Conservation (phyloP, 2,797 vertebrate genomes). For the Megaceryle alcyon region DNA sequence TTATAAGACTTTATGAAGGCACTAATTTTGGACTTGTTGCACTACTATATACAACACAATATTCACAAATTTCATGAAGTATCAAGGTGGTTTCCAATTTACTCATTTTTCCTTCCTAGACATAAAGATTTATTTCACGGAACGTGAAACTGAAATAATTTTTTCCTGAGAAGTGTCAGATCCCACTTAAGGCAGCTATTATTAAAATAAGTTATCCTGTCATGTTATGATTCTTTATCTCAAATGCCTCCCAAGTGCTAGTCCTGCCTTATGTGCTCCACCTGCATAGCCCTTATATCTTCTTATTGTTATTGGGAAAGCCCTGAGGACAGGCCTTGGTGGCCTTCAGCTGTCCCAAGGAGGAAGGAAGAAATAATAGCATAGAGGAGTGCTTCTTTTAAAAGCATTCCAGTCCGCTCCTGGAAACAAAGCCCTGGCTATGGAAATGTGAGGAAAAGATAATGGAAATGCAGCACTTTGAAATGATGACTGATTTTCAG, state of each 20-base stretch:
- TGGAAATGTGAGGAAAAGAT: background rate
- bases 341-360: background rate
- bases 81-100: background rate
- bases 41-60: background rate
- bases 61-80: background rate
- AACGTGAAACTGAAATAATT: background rate
- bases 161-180: background rate
- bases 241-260: background rate
- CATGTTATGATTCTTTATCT: background rate
- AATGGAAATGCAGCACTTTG: background rate
- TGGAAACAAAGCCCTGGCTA: background rate
- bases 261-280: background rate
- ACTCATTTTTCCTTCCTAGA: background rate
- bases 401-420: background rate
- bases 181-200: background rate
- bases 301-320: background rate
- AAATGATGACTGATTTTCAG: background rate
- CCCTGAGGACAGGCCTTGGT: background rate
- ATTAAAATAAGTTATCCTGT: background rate
- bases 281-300: background rate
- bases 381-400: background rate
- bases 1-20: background rate
- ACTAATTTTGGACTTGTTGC: background rate
- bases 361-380: background rate
- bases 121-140: background rate